Conservation (phyloP, 1,140 invertebrate genomes). For the Camponotus vicinus region DNA sequence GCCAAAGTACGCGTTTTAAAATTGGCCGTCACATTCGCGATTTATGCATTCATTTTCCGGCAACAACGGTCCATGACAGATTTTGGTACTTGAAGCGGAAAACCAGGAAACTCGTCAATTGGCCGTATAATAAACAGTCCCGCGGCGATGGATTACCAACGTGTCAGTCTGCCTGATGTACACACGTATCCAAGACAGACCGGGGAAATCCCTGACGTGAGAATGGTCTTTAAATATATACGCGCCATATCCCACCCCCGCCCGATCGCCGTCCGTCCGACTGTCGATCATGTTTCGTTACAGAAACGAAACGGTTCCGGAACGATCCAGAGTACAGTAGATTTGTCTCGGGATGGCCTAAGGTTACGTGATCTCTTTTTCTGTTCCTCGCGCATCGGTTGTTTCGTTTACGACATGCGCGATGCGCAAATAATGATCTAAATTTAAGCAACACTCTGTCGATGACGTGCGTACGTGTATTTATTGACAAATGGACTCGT, state of each 20-base stretch:
- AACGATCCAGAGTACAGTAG: background rate
- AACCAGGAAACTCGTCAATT: conserved; percentile 34
- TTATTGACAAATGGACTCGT: background rate
- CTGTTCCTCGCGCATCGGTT: background rate
- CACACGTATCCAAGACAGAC: conserved; percentile 55
- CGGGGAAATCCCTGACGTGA: conserved; percentile 73
- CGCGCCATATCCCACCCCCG: conserved; percentile 42
- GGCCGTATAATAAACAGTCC: conserved; percentile 25
- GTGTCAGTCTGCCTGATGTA: conserved; percentile 64
- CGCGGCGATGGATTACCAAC: conserved; percentile 68
- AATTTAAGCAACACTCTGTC: conserved; percentile 7
- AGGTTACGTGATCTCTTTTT: conserved; percentile 25
- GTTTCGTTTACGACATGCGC: background rate
- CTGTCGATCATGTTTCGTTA: conserved; percentile 73
- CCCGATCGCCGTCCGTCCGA: conserved; percentile 58
- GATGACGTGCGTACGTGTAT: background rate
- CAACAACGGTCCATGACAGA: background rate
- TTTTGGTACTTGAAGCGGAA: conserved; percentile 5
- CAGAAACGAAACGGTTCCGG: conserved; percentile 48
- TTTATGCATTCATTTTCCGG: conserved; percentile 8
- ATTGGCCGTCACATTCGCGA: background rate
- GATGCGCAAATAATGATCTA: background rate
- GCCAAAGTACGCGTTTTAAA: background rate
- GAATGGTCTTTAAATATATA: conserved; percentile 75
- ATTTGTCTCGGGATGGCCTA: background rate